Base-by-base conservation (phyloP, 2,888 invertebrate genomes). In the Periphyllus acericola region DNA sequence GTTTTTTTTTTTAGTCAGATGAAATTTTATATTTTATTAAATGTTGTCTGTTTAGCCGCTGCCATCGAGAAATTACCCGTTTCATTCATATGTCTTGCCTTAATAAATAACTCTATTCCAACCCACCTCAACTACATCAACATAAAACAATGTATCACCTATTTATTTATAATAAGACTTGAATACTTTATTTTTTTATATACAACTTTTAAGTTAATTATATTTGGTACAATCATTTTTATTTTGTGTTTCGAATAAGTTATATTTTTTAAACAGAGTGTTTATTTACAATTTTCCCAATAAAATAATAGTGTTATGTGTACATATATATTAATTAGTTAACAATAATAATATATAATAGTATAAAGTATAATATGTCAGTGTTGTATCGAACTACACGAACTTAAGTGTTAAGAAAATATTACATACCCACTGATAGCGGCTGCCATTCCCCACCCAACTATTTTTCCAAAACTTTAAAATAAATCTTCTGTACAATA, bases 131-230 rank as follows among this genome's bases (percentile, higher is more conserved):
- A 60, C 60, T 19, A 60, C 60, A 19, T 25, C 19, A 34, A 80
- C 60, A 9, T 71, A 71, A 40, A 66, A 29, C n/a, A 36, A 66
- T 40, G 36, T 66, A 46, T 25, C 46, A 8, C 71, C 55, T 71
- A 72, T 83, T 83, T 83, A 80, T 80, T 82, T 82, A 46, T 82
- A 19, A 72, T 82, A 83, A 83, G 83, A 83, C 74, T 83, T 55
- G 74, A 83, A 74, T 83, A 74, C 55, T 74, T 74, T 55, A 83
- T 83, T 83, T 83, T 83, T 83, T 72, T 82, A 83, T 83, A 55
- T 83, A 74, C 55, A 52, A 52, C 52, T 55, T 83, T 55, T 55
- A 72, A 52, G 55, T 83, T 83, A 83, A 83, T 72, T 74, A 40
- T 72, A 83, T 83, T 83, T 55, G 34, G 74, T 74, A 82, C 25